phyloP scores from a whole-genome alignment of 2,797 vertebrate species.

The Falco naumanni region DNA sequence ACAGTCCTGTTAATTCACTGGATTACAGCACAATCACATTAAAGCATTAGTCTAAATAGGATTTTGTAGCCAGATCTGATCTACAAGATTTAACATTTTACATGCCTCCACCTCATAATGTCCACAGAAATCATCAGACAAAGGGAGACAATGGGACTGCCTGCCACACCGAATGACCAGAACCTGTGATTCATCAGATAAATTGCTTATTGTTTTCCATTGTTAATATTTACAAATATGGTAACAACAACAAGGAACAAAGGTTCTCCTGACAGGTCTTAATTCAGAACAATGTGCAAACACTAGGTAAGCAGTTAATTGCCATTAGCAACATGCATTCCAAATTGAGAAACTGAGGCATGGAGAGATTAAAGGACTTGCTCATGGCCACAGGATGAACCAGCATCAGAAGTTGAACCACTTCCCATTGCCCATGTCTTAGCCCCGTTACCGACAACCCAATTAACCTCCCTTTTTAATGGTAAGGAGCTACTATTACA shows the following conservation, averaged over 20 bases:
- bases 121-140: neutral
- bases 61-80: conserved; percentile 37
- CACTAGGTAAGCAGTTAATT: neutral
- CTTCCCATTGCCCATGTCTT: neutral
- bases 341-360: neutral
- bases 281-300: neutral
- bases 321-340: neutral
- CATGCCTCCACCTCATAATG: neutral
- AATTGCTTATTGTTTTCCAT: neutral
- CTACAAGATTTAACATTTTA: conserved; percentile 8
- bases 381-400: neutral
- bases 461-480: neutral
- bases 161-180: accelerated
- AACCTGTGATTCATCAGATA: neutral
- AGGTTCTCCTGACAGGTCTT: neutral
- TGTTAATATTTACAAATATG: neutral
- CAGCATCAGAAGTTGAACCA: neutral
- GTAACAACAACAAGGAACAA: neutral
- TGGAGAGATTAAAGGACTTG: neutral
- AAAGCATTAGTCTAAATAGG: conserved; percentile 16
- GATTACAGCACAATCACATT: conserved; percentile 40
- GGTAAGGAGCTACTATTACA: neutral
- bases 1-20: conserved; percentile 5
- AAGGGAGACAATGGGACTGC: neutral
- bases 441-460: neutral